Evolutionary conservation across 1,140 invertebrate species (phyloP).

Genomic region (Daktulosphaira vitifoliae): DNA sequence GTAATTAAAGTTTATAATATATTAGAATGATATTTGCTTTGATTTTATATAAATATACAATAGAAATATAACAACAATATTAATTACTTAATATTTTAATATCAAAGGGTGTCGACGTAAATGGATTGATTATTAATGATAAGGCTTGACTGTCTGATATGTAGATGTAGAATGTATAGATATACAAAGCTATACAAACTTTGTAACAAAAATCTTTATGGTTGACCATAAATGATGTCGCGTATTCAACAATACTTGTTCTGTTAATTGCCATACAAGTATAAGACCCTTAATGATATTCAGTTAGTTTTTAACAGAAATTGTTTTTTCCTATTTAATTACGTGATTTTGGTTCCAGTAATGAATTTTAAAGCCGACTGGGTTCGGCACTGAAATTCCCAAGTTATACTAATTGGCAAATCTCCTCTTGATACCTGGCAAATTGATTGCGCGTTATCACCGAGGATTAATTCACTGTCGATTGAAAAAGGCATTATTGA

Average conservation of each 20-base stretch:
- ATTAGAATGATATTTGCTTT: no score
- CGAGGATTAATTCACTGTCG: constrained; percentile 54
- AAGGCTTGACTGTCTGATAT: no score
- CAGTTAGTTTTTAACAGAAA: constrained; percentile 36
- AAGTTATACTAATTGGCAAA: constrained; percentile 40
- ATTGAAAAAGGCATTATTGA: constrained; percentile 56
- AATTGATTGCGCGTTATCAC: constrained; percentile 56
- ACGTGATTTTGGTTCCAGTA: not conserved
- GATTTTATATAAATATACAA: no score
- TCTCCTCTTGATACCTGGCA: constrained; percentile 52
- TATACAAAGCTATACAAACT: no score
- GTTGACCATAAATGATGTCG: constrained; percentile 37
- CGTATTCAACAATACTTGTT: constrained; percentile 39
- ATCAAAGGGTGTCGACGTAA: no score
- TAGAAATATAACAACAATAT: no score
- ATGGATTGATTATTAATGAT: no score
- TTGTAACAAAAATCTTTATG: constrained; percentile 36
- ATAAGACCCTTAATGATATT: constrained; percentile 47
- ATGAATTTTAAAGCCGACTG: not conserved
- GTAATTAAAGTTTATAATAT: no score
- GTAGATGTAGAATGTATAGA: no score
- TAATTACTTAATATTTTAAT: no score
- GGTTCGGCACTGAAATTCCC: constrained; percentile 6
- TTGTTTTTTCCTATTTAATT: constrained; percentile 32
- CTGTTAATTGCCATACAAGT: constrained; percentile 47